Percentiles rank a stretch among this genome's conserved stretches.
phyloP scores from a whole-genome alignment of 2,797 vertebrate genomes.

The Acanthurus leucopareius region DNA sequence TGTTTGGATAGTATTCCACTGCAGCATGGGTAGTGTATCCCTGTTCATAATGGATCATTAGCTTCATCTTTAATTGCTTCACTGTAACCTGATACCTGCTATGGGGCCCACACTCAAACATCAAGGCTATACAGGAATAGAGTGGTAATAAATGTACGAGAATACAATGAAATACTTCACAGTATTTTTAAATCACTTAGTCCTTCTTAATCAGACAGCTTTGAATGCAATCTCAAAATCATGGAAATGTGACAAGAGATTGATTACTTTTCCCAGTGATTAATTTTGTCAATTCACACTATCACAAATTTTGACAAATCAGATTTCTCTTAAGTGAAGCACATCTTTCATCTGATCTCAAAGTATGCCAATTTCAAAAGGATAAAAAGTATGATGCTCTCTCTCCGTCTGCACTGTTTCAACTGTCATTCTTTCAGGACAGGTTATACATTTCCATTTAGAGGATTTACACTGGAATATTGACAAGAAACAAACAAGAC shows the following conservation, averaged over 20 bases:
- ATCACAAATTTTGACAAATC: constrained; percentile 42
- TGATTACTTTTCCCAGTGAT: constrained; percentile 13
- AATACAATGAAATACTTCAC: constrained; percentile 28
- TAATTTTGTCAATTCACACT: constrained; percentile 46
- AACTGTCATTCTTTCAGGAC: constrained; percentile 20
- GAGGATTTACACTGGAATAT: constrained; percentile 2
- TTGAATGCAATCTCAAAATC: constrained; percentile 15
- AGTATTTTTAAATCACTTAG: constrained; percentile 29
- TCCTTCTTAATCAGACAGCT: constrained; percentile 20
- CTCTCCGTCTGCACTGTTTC: constrained; percentile 9
- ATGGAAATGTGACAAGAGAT: constrained; percentile 12
- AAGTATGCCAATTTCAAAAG: constrained; percentile 35
- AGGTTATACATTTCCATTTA: constrained; percentile 10
- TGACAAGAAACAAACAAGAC: constrained; percentile 23
- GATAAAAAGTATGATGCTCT: constrained; percentile 1
- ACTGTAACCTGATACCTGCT: constrained; percentile 65
- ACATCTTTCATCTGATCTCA: constrained; percentile 40
- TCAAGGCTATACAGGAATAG: constrained; percentile 30
- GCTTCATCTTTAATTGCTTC: constrained; percentile 45
- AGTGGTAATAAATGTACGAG: constrained; percentile 29
- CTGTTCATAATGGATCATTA: constrained; percentile 45
- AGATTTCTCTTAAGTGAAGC: constrained; percentile 41
- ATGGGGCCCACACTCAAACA: constrained; percentile 47
- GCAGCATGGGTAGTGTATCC: constrained; percentile 28
- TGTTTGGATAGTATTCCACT: constrained; percentile 32